Conservation (phyloP, 2,797 vertebrate genomes). For the Triplophysa yarkandensis region DNA sequence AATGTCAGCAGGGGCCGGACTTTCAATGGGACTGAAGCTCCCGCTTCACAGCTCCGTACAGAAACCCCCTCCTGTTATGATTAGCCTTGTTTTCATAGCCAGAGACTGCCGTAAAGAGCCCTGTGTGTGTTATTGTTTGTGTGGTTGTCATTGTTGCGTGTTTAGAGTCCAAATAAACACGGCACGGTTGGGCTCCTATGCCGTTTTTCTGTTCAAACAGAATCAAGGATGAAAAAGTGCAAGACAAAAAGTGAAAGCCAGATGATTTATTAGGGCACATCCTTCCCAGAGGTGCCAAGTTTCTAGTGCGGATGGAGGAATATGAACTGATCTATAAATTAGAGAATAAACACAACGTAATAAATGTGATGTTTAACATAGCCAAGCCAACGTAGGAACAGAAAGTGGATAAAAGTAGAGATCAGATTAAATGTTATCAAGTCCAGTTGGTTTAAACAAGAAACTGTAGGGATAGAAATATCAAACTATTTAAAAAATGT, state of each 20-base stretch:
- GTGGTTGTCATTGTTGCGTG: conserved; percentile 51
- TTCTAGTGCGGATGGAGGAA: conserved; percentile 5
- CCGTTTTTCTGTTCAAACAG: conserved; percentile 1
- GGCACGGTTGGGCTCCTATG: conserved; percentile 17
- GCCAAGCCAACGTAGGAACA: not conserved
- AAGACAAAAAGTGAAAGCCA: not conserved
- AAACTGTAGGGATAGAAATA: too few relatives aligned
- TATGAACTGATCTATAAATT: conserved; percentile 15
- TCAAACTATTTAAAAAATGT: too few relatives aligned
- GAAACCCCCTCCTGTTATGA: conserved; percentile 44
- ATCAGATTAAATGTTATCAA: not conserved
- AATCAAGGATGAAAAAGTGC: not conserved
- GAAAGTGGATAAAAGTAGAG: not conserved
- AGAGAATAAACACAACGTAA: conserved; percentile 41
- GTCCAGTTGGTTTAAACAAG: not conserved
- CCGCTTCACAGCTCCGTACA: conserved; percentile 18
- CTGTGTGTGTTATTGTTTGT: conserved; percentile 20
- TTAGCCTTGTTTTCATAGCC: conserved; percentile 48
- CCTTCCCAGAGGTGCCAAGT: not conserved
- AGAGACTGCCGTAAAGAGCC: conserved; percentile 10
- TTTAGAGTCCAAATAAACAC: conserved; percentile 56
- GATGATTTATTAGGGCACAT: not conserved
- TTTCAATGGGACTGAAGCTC: conserved; percentile 66
- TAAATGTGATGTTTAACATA: conserved; percentile 19
- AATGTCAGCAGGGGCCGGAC: conserved; percentile 63